Conservation (phyloP, 2,113 vertebrate genomes). For the Halichoerus grypus region DNA sequence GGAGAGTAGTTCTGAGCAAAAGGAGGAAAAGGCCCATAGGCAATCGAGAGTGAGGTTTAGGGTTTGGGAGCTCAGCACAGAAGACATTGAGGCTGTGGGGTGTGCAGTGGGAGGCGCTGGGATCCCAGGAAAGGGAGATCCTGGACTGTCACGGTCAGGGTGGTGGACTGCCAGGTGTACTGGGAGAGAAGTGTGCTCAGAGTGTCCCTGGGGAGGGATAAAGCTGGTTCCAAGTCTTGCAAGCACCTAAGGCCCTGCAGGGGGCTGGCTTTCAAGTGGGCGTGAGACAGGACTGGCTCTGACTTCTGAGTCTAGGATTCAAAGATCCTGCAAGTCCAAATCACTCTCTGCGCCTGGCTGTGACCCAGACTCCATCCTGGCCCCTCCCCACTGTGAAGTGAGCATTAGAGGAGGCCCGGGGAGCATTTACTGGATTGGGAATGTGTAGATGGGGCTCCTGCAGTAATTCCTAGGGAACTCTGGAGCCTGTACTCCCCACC, state of each 20-base stretch:
- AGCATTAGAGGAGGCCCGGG: neutral
- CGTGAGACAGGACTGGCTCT: fast-evolving
- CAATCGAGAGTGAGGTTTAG: neutral
- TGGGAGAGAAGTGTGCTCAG: fast-evolving
- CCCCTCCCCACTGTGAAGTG: neutral
- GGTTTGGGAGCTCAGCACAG: neutral
- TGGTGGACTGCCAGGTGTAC: neutral
- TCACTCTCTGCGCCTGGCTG: too few species aligned
- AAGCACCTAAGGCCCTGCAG: fast-evolving
- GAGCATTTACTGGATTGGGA: too few species aligned
- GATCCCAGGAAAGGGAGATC: neutral
- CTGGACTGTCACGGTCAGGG: fast-evolving
- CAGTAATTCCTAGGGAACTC: neutral
- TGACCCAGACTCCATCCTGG: neutral
- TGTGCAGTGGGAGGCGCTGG: too few species aligned
- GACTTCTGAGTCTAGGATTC: neutral
- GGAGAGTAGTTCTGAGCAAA: neutral
- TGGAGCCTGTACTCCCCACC: fast-evolving
- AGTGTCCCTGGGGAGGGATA: fast-evolving
- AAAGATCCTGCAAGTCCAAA: neutral
- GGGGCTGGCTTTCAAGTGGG: neutral
- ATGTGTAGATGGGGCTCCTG: neutral
- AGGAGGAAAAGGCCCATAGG: neutral
- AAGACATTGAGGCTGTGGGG: fast-evolving
- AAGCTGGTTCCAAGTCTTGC: fast-evolving